A percentile compares a stretch with the other conserved stretches of the same genome.
Evolutionary conservation across 2,113 vertebrate species (phyloP).

Genomic region (Kryptolebias marmoratus): DNA sequence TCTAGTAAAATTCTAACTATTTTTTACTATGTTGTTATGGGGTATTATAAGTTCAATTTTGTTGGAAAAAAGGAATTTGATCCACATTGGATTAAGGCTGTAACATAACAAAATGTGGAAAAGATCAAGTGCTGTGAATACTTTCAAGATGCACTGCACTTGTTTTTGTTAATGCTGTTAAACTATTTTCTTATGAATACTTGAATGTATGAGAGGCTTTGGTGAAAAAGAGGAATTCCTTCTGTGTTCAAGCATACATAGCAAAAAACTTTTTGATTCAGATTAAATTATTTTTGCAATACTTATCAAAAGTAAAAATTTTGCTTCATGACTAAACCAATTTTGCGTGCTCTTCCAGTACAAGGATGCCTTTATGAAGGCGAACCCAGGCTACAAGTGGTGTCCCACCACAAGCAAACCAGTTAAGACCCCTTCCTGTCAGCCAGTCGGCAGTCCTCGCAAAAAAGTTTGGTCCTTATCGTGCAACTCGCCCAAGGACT

Average conservation of each 20-base stretch:
- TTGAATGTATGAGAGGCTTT: too few species aligned
- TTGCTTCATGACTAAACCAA: not conserved
- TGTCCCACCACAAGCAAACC: conserved; percentile 97
- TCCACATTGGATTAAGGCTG: not conserved
- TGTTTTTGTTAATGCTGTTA: too few species aligned
- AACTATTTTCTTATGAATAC: too few species aligned
- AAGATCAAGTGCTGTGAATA: not conserved
- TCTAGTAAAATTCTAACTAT: too few species aligned
- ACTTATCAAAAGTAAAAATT: not conserved
- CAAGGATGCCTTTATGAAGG: conserved; percentile 99
- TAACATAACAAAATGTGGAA: not conserved
- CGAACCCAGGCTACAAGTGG: conserved; percentile 98
- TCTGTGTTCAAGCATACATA: not conserved
- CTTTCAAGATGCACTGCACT: too few species aligned
- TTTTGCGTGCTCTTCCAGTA: conserved; percentile 81
- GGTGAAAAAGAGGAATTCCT: too few species aligned
- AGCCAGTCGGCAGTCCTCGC: conserved; percentile 84
- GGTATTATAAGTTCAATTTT: not conserved
- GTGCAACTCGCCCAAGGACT: conserved; percentile 88
- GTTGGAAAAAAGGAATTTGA: too few species aligned
- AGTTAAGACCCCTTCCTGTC: conserved; percentile 86
- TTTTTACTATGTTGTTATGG: not conserved
- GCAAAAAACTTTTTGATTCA: not conserved
- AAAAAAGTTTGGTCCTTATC: conserved; percentile 94
- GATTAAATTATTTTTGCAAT: not conserved